Conservation (phyloP, 2,113 vertebrate genomes). For the Muntiacus reevesi region DNA sequence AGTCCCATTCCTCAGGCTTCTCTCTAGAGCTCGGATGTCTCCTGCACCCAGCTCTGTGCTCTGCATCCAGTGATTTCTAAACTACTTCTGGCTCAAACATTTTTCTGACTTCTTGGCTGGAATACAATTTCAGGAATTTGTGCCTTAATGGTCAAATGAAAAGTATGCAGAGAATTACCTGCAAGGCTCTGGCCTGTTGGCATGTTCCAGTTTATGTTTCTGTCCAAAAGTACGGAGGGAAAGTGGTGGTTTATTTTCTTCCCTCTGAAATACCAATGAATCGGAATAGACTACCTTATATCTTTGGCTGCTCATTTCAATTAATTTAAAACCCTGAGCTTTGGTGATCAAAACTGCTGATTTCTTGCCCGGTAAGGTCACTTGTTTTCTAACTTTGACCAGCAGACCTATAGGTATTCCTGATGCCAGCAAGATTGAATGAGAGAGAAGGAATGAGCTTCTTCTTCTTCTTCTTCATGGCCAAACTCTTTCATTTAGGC, state of each 20-base stretch:
- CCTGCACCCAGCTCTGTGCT: background rate
- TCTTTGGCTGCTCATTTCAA: background rate
- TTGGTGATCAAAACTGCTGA: background rate
- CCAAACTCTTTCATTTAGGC: background rate
- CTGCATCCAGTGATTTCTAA: background rate
- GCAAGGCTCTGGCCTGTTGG: background rate
- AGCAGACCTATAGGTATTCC: background rate
- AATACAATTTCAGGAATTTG: background rate
- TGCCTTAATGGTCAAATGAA: background rate
- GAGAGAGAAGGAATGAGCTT: background rate
- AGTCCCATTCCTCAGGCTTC: background rate
- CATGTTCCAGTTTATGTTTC: background rate
- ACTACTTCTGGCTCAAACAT: background rate
- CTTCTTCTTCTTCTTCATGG: background rate
- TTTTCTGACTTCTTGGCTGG: background rate
- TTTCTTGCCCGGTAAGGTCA: background rate
- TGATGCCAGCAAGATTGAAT: background rate
- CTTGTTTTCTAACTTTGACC: background rate
- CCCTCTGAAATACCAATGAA: slow-evolving; percentile 7
- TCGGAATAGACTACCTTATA: background rate
- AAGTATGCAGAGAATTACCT: background rate
- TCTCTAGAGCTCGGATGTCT: background rate
- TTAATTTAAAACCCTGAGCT: slow-evolving; percentile 6
- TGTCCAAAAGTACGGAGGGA: background rate
- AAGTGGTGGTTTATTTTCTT: background rate